Evolutionary conservation across 2,888 invertebrate genomes (phyloP).

Genomic region (Sisyra terminalis): DNA sequence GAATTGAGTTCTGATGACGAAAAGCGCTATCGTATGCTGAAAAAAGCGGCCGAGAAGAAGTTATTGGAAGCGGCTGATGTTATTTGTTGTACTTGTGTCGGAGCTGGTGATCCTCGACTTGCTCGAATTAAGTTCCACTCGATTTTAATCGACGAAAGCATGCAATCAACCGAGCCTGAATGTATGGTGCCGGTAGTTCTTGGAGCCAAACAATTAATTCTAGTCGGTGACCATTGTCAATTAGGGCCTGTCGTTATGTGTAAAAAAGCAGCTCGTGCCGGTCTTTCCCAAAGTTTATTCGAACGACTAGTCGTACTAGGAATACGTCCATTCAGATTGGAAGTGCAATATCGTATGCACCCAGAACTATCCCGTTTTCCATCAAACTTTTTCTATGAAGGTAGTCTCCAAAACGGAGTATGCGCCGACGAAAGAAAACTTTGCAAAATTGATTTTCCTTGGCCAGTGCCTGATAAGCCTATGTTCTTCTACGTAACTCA

Average conservation of each 20-base stretch:
- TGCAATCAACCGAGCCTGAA: conserved; percentile 89
- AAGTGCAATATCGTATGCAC: conserved; percentile 99
- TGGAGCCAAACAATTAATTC: conserved; percentile 89
- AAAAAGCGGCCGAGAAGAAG: conserved; percentile 81
- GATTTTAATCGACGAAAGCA: conserved; percentile 91
- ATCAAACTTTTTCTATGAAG: conserved; percentile 98
- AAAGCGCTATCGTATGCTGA: conserved; percentile 77
- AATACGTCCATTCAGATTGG: conserved; percentile 89
- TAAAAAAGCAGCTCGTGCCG: conserved; percentile 94
- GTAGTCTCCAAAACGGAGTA: conserved; percentile 96
- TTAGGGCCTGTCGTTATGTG: conserved; percentile 99
- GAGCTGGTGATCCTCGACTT: conserved; percentile 93
- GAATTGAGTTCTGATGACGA: conserved; percentile 93
- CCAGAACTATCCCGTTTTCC: conserved; percentile 95
- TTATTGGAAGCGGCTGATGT: conserved; percentile 93
- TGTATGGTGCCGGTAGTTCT: conserved; percentile 98
- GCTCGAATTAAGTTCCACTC: conserved; percentile 87
- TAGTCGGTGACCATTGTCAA: conserved; percentile 99
- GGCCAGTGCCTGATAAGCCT: conserved; percentile 91
- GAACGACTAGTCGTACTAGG: conserved; percentile 94
- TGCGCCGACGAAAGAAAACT: conserved; percentile 89
- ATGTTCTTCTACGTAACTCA: conserved; percentile 99
- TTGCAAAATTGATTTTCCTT: conserved; percentile 86
- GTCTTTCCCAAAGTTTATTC: conserved; percentile 91
- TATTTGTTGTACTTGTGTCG: conserved; percentile 97